Percentiles rank a stretch among this genome's conserved stretches.
These are phyloP conservation scores for Malthinus seriepunctatus DNA, from an alignment of 2,888 invertebrate genomes.

Conservation along the genomic window DNA sequence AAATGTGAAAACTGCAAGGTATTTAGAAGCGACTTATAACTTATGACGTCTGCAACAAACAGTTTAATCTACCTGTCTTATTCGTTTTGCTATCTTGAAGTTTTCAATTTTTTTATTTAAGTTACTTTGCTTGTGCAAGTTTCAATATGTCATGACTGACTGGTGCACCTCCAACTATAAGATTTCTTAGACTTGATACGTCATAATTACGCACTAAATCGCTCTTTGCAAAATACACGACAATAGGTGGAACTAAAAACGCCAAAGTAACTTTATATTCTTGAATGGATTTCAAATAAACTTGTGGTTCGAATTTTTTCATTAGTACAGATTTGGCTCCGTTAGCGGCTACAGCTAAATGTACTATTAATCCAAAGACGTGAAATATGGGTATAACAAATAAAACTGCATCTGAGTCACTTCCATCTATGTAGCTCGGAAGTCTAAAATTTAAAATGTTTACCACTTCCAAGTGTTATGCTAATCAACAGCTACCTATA, in stretches of 20 bases:
- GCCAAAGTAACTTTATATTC: not conserved
- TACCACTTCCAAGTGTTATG: not conserved
- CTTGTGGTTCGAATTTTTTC: not conserved
- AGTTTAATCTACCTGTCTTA: too few relatives aligned
- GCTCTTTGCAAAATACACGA: not conserved
- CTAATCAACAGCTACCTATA: not conserved
- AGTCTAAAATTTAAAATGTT: not conserved
- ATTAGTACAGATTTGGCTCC: not conserved
- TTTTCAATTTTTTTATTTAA: not conserved
- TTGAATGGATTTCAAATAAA: not conserved
- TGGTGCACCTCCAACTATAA: not conserved
- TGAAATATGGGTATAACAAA: not conserved
- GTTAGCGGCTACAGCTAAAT: not conserved
- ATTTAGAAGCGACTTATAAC: too few relatives aligned
- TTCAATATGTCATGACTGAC: slow-evolving; percentile 59
- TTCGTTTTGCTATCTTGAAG: slow-evolving; percentile 31
- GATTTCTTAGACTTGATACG: not conserved
- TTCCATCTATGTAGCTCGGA: not conserved
- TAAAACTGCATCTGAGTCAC: not conserved
- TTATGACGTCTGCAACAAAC: too few relatives aligned
- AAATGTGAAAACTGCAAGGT: too few relatives aligned
- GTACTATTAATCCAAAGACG: not conserved
- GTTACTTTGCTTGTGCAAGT: slow-evolving; percentile 48
- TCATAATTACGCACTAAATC: not conserved
- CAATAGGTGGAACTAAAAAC: not conserved